These are phyloP conservation scores for Oreocharis arfaki DNA, from an alignment of 2,113 vertebrate genomes.

Conservation along the genomic window DNA sequence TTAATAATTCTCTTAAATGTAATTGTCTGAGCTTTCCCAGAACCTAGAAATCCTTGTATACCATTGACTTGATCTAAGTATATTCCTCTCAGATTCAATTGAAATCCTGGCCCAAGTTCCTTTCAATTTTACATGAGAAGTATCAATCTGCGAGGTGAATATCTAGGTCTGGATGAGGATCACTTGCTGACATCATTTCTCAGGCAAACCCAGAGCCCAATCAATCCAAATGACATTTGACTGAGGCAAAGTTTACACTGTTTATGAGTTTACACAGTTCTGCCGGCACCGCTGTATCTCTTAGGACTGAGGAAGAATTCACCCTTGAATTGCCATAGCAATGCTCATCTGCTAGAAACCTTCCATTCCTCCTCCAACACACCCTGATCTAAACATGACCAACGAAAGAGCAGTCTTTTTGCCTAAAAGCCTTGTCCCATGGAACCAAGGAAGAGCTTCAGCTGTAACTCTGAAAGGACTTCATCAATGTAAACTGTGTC, in stretches of 20 bases:
- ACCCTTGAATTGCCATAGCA: neutral
- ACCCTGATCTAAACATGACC: rapidly evolving
- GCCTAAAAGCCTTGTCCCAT: neutral
- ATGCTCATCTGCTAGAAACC: neutral
- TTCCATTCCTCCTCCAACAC: neutral
- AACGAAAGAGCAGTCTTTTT: neutral
- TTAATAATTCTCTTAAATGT: neutral
- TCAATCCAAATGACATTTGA: neutral
- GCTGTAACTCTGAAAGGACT: neutral
- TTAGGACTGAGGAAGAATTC: neutral
- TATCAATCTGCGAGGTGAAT: neutral
- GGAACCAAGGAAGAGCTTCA: neutral
- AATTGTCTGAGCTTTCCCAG: neutral
- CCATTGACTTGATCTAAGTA: neutral
- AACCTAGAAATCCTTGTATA: neutral
- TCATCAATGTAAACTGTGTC: neutral
- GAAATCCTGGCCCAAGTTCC: neutral
- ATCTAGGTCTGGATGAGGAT: neutral
- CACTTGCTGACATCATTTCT: neutral
- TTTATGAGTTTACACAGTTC: conserved; percentile 7
- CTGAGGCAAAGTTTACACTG: neutral
- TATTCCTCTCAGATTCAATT: neutral
- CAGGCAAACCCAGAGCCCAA: neutral
- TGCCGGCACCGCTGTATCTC: neutral
- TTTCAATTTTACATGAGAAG: neutral